Base-by-base conservation (phyloP, 2,797 vertebrate species). In the Chloroceryle amazona region DNA sequence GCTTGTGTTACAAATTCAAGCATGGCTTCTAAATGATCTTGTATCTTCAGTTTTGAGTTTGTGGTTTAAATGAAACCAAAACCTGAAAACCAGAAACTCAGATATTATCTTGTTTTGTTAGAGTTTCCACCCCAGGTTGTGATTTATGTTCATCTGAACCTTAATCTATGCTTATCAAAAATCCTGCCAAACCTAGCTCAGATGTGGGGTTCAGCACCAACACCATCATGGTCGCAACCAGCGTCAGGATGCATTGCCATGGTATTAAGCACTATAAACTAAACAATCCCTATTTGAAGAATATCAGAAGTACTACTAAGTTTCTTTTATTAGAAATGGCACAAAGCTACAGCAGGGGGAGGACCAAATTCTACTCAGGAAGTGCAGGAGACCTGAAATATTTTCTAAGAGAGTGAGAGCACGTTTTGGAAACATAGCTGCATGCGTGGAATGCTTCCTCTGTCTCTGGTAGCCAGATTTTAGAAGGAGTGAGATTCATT, bases 371-470 rank as follows among this genome's bases (percentile, higher is more conserved):
- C 60, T 82, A 11, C 39, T 62, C 1, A 10, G 72, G 31, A 90
- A 73, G 9, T 21, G 12, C 9, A 60, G 29, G 16, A 86, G 46
- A 65, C 9, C 15, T 54, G 52, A 73, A 75, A 33, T 31, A 19
- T 29, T 71, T 81, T 68, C 61, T 21, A 19, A 41, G 51, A 51
- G 16, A 51, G 8, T 0, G 0, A 51, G 46, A 63, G 19, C 8
- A 2, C 4, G 5, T 22, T 85, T 82, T 21, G 67, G 60, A 25
- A 68, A 51, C n/a, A 26, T 3, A 72, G 39, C 6, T 66, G 6
- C n/a, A 31, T 0, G 0, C 28, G 29, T n/a, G n/a, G 66, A 84
- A 72, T 3, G 3, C 13, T 63, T 5, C 35, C 51, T 66, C 25
- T 4, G 1, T 47, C 62, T 90, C 66, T 67, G 52, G 25, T 8